These are phyloP conservation scores for Laothoe populi DNA, from an alignment of 2,888 invertebrate genomes.

Conservation along the genomic window DNA sequence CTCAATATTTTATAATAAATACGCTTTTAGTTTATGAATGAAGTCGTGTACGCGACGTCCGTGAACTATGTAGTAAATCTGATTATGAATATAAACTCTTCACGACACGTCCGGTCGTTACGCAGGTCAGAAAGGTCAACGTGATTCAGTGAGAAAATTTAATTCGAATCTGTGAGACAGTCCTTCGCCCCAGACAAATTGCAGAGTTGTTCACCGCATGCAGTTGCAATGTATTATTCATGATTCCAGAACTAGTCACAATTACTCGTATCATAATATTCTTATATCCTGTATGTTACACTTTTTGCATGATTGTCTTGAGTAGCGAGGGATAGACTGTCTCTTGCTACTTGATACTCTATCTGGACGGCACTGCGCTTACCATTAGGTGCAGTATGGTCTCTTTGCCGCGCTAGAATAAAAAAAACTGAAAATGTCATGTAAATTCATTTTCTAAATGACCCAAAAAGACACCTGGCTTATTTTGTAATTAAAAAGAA, in stretches of 20 bases:
- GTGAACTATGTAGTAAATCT: constrained; percentile 28
- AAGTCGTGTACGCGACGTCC: constrained; percentile 33
- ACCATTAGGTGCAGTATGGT: too few relatives aligned
- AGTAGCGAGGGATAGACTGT: too few relatives aligned
- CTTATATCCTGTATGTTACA: too few relatives aligned
- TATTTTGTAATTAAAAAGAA: not conserved
- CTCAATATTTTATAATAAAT: constrained; percentile 28
- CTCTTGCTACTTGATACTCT: too few relatives aligned
- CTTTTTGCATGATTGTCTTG: too few relatives aligned
- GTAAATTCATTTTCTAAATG: too few relatives aligned
- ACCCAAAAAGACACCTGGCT: too few relatives aligned
- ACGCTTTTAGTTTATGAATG: constrained; percentile 25
- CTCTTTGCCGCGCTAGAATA: too few relatives aligned
- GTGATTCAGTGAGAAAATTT: constrained; percentile 25
- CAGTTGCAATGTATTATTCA: constrained; percentile 1
- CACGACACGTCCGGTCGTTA: constrained; percentile 21
- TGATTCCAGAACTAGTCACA: not conserved
- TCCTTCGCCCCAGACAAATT: constrained; percentile 16
- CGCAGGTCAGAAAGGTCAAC: constrained; percentile 27
- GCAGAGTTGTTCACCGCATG: constrained; percentile 1
- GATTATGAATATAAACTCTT: constrained; percentile 19
- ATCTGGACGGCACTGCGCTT: too few relatives aligned
- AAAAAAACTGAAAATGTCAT: too few relatives aligned
- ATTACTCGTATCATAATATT: not conserved
- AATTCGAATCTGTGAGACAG: constrained; percentile 25